These are phyloP conservation scores for Cisticola juncidis DNA, from an alignment of 2,113 vertebrate species.

Conservation along the genomic window DNA sequence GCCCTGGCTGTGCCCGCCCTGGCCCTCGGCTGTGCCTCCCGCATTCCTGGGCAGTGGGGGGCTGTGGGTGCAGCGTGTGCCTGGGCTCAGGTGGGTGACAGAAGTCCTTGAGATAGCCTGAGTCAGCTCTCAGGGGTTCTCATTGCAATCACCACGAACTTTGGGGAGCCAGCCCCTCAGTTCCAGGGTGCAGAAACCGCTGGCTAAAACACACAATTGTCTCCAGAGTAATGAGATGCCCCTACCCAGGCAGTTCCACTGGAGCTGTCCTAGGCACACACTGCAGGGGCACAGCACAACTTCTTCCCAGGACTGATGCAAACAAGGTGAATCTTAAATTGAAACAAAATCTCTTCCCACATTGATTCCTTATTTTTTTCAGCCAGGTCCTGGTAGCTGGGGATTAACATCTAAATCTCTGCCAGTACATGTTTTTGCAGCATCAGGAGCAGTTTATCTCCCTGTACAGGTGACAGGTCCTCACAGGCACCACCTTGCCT, in stretches of 20 bases:
- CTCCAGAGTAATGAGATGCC: background rate
- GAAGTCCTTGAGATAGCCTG: rapidly evolving
- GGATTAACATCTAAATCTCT: background rate
- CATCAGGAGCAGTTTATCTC: background rate
- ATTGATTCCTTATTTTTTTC: background rate
- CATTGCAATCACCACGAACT: background rate
- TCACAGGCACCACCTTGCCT: background rate
- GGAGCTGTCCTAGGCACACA: background rate
- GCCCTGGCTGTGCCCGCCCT: background rate
- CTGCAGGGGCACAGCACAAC: background rate
- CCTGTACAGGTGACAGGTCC: background rate
- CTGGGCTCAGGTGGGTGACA: background rate
- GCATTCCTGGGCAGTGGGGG: background rate
- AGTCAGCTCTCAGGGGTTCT: background rate
- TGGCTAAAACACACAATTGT: background rate
- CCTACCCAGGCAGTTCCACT: background rate
- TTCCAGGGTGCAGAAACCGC: background rate
- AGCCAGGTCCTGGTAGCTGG: background rate
- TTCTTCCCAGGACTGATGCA: background rate
- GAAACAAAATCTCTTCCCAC: background rate
- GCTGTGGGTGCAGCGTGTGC: background rate
- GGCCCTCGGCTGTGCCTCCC: background rate
- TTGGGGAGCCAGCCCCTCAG: background rate
- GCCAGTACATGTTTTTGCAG: background rate
- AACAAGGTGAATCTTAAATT: background rate